A percentile compares a stretch with the other conserved stretches of the same genome.
phyloP scores from a whole-genome alignment of 2,113 vertebrate genomes.

The Haplochromis vanheusdeni region DNA sequence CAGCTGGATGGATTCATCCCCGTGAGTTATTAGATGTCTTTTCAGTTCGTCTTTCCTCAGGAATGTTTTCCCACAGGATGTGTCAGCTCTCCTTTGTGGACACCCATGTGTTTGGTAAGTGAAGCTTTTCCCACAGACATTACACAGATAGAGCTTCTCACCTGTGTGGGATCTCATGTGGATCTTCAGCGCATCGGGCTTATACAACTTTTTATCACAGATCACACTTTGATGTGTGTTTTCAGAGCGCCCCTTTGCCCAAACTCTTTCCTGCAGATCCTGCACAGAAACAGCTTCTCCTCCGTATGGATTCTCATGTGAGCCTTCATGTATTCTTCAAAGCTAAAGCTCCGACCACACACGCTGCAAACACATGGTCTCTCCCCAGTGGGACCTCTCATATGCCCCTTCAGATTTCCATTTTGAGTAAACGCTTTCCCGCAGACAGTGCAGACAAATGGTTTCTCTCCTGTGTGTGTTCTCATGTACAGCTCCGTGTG shows the following conservation, averaged over 20 bases:
- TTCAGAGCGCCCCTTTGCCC: not conserved
- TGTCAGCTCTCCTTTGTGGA: not conserved
- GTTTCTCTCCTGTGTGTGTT: slow-evolving; percentile 25
- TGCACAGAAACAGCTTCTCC: slow-evolving; percentile 25
- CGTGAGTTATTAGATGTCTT: fast-evolving
- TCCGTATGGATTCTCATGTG: slow-evolving; percentile 20
- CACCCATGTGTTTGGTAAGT: slow-evolving; percentile 16
- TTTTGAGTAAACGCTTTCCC: slow-evolving; percentile 7
- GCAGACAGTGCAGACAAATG: slow-evolving; percentile 11
- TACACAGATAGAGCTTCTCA: slow-evolving; percentile 17
- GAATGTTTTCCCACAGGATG: fast-evolving
- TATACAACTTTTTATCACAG: slow-evolving; percentile 1
- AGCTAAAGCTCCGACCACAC: slow-evolving; percentile 9
- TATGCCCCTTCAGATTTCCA: slow-evolving; percentile 6
- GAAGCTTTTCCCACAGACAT: slow-evolving; percentile 25
- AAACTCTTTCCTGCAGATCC: slow-evolving; percentile 32
- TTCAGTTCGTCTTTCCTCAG: not conserved
- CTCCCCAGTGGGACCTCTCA: slow-evolving; percentile 18
- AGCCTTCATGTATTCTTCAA: slow-evolving; percentile 16
- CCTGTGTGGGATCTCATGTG: slow-evolving; percentile 28
- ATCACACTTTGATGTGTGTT: not conserved
- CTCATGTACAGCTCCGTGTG: slow-evolving; percentile 28
- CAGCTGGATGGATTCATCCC: not conserved
- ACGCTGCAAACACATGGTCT: not conserved
- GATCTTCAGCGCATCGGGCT: not conserved